These are phyloP conservation scores for Conomelus anceps DNA, from an alignment of 2,888 invertebrate species.

Conservation along the genomic window DNA sequence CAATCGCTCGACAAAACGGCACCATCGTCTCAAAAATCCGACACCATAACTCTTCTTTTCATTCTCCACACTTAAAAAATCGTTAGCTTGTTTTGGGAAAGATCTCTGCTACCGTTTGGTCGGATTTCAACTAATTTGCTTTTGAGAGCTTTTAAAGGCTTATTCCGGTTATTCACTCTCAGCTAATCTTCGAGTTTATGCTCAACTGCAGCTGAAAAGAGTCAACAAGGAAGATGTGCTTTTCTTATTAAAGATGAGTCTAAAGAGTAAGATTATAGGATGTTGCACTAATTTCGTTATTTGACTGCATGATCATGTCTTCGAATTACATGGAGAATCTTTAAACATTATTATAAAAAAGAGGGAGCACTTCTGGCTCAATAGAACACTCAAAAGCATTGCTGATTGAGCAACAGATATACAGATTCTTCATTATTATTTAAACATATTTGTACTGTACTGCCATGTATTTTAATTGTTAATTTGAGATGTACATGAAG, in stretches of 20 bases:
- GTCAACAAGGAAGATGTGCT: not conserved
- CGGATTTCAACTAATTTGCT: not conserved
- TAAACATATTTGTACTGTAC: too few species aligned
- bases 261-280: too few species aligned
- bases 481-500: too few species aligned
- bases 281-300: too few species aligned
- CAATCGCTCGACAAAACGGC: not conserved
- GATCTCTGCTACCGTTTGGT: not conserved
- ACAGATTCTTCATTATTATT: too few species aligned
- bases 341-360: too few species aligned
- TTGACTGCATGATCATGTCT: too few species aligned
- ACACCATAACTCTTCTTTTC: not conserved
- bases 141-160: not conserved
- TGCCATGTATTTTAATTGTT: too few species aligned
- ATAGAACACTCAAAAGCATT: too few species aligned
- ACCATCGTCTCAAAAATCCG: not conserved
- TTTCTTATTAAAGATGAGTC: not conserved
- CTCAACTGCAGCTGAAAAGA: not conserved
- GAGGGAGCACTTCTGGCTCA: too few species aligned
- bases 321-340: too few species aligned
- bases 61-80: not conserved
- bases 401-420: too few species aligned
- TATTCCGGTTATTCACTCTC: not conserved
- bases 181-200: not conserved
- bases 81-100: not conserved